Conservation (phyloP, 1,140 invertebrate genomes). For the Monochamus saltuarius region DNA sequence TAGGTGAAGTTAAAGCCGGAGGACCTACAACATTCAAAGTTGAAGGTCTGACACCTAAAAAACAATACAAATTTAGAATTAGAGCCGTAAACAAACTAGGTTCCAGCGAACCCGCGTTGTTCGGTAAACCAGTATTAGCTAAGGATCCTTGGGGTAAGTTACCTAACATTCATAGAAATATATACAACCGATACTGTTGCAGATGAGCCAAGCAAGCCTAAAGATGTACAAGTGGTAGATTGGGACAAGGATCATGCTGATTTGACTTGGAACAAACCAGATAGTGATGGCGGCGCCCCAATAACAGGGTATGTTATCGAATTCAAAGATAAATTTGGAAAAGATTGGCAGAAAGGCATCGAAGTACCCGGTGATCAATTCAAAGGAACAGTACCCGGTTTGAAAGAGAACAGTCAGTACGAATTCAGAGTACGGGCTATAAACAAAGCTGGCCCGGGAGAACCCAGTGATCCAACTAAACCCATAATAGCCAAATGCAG, state of each 20-base stretch:
- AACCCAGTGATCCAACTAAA: conserved; percentile 92
- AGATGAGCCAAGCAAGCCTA: conserved; percentile 93
- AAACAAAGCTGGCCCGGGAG: conserved; percentile 93
- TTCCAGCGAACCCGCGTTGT: conserved; percentile 82
- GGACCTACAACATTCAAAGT: conserved; percentile 78
- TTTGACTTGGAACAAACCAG: conserved; percentile 87
- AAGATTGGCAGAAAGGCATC: conserved; percentile 83
- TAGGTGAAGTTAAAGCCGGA: conserved; percentile 69
- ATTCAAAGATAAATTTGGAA: conserved; percentile 89
- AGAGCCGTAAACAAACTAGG: conserved; percentile 91
- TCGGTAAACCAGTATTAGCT: conserved; percentile 83
- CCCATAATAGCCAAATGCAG: conserved; percentile 93
- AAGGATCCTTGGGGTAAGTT: conserved; percentile 95
- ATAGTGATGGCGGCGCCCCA: conserved; percentile 89
- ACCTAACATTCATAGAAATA: background rate
- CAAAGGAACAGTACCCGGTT: conserved; percentile 77
- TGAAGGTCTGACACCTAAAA: conserved; percentile 82
- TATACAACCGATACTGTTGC: conserved; percentile 31
- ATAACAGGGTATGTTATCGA: conserved; percentile 93
- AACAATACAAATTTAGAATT: conserved; percentile 94
- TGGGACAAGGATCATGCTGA: conserved; percentile 97
- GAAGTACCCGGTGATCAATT: conserved; percentile 76
- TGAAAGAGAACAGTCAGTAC: conserved; percentile 94
- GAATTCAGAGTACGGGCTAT: conserved; percentile 95
- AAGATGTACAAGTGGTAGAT: conserved; percentile 85